Conservation (phyloP, 2,797 vertebrate genomes). For the Prionace glauca region DNA sequence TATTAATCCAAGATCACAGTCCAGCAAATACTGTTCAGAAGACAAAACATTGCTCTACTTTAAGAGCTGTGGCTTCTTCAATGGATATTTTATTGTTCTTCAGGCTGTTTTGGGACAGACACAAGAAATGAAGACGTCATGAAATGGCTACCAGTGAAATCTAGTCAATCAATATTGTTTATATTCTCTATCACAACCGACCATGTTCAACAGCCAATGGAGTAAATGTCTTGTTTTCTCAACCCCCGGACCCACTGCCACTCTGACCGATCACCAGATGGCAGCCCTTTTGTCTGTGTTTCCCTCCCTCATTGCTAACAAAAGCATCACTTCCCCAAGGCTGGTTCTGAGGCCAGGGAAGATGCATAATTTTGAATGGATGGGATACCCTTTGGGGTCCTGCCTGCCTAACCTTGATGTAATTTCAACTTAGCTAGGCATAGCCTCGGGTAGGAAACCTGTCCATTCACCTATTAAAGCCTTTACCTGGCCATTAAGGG, state of each 20-base stretch:
- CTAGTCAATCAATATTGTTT: background rate
- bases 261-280: too few relatives aligned
- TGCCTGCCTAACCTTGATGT: too few relatives aligned
- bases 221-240: background rate
- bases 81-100: constrained; percentile 2
- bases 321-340: background rate
- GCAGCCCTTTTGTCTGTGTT: background rate
- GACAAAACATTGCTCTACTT: background rate
- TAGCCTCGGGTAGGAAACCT: too few relatives aligned
- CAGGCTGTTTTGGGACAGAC: background rate
- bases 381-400: too few relatives aligned
- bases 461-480: too few relatives aligned
- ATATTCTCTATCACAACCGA: background rate
- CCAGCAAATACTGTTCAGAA: background rate
- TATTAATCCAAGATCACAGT: background rate
- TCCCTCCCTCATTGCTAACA: background rate
- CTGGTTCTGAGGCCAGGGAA: too few relatives aligned
- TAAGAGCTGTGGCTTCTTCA: background rate
- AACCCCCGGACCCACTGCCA: background rate
- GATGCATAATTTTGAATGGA: too few relatives aligned
- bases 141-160: too few relatives aligned
- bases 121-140: background rate
- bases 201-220: background rate
- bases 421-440: too few relatives aligned
- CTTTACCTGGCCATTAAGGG: too few relatives aligned